Base-by-base conservation (phyloP, 2,113 vertebrate species). In the Cnemophilus loriae region DNA sequence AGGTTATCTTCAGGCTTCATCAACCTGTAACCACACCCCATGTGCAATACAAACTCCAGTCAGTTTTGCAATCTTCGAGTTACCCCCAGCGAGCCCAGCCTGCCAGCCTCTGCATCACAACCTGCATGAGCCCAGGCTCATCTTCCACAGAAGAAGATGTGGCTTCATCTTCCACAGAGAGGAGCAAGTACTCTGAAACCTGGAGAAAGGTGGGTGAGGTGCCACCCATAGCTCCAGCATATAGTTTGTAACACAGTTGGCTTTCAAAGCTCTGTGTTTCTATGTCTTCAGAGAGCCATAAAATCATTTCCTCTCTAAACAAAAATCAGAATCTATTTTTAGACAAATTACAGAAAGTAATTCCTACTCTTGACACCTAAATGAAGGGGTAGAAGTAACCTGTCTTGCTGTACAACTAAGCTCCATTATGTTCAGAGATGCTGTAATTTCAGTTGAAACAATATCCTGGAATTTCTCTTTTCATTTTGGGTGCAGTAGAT, bases 171-270 rank as follows among this genome's bases (percentile, higher is more conserved):
- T 22, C 39, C 67, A 18, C 33, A 28, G 42, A 9, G 10, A 20
- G 41, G 5, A 37, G 5, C 21, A 47, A 39, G 21, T 9, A 1
- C 46, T 11, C 21, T 12, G 19, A 61, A n/a, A 27, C 59, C 44
- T 10, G n/a, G 16, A 56, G 46, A 27, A 61, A 50, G 20, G 13
- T 4, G 20, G 10, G 32, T 4, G 8, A 61, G 23, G 18, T 7
- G 22, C 7, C 35, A 47, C 28, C 16, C 23, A 2, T 0, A 47
- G 23, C n/a, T 77, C 26, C 6, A 42, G 16, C 1, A 2, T 0
- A 15, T 1, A 13, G n/a, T 21, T 1, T 21, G 39, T 3, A 22
- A 33, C 0, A 1, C 0, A 0, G 16, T 2, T 42, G 33, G 47
- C 13, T 70, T 41, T 18, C 13, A 0, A 59, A 93, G 12, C 11